Evolutionary conservation across 2,113 vertebrate genomes (phyloP).

Genomic region (Nothocercus nigrocapillus): DNA sequence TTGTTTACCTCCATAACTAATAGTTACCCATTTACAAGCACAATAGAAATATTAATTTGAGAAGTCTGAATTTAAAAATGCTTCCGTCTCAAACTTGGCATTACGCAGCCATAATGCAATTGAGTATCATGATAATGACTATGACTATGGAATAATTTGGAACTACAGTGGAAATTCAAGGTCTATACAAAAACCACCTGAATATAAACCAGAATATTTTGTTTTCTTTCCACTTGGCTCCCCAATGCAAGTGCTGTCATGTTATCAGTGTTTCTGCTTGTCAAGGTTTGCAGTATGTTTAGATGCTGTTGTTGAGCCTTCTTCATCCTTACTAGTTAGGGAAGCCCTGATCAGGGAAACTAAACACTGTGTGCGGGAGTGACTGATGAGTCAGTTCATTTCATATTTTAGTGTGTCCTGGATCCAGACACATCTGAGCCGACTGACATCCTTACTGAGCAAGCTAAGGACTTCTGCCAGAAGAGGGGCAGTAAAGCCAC

Average conservation of each 20-base stretch:
- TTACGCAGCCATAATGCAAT: neutral
- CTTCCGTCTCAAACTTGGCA: neutral
- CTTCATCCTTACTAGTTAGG: neutral
- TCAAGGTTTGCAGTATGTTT: neutral
- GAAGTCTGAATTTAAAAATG: neutral
- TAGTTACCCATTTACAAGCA: neutral
- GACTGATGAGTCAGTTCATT: neutral
- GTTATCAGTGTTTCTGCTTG: neutral
- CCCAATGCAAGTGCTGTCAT: neutral
- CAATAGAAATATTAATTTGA: neutral
- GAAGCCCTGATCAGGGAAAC: neutral
- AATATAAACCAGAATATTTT: neutral
- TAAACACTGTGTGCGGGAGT: neutral
- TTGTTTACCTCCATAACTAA: neutral
- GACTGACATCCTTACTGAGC: conserved; percentile 80
- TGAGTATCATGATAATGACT: neutral
- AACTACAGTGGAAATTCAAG: neutral
- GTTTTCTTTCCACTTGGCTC: too few relatives aligned
- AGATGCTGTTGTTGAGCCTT: neutral
- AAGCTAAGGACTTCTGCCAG: conserved; percentile 85
- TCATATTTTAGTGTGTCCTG: conserved; percentile 75
- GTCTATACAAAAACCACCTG: neutral
- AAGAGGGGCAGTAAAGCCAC: conserved; percentile 82
- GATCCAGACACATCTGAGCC: conserved; percentile 85
- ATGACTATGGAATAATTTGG: neutral